Conservation (phyloP, 2,113 vertebrate species). For the Chinchilla lanigera region DNA sequence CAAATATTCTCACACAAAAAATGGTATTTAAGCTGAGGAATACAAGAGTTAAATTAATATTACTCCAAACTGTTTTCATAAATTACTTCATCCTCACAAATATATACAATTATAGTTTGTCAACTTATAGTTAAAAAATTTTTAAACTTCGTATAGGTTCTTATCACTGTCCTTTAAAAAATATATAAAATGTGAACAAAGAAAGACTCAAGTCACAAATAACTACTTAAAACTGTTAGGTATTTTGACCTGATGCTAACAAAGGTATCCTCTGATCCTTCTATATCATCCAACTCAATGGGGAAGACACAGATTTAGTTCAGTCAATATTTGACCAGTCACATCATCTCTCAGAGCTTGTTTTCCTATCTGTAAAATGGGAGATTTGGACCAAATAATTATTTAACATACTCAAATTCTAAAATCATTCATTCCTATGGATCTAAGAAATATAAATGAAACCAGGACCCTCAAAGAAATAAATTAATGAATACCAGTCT, state of each 20-base stretch:
- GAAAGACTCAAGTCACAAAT: not conserved
- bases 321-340: not conserved
- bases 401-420: not conserved
- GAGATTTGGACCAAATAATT: not conserved
- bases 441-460: slow-evolving; percentile 21
- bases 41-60: not conserved
- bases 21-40: not conserved
- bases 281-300: not conserved
- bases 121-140: not conserved
- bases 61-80: not conserved
- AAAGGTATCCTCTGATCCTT: not conserved
- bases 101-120: not conserved
- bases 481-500: not conserved
- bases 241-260: rapidly evolving
- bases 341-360: not conserved
- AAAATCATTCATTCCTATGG: not conserved
- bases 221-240: not conserved
- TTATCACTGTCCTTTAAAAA: not conserved
- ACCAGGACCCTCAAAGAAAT: not conserved
- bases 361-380: not conserved
- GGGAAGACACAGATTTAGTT: not conserved
- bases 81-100: not conserved
- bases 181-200: not conserved
- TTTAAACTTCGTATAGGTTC: not conserved
- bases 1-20: not conserved